These are phyloP conservation scores for Meandrusa payeni DNA, from an alignment of 2,888 invertebrate species.

Conservation along the genomic window DNA sequence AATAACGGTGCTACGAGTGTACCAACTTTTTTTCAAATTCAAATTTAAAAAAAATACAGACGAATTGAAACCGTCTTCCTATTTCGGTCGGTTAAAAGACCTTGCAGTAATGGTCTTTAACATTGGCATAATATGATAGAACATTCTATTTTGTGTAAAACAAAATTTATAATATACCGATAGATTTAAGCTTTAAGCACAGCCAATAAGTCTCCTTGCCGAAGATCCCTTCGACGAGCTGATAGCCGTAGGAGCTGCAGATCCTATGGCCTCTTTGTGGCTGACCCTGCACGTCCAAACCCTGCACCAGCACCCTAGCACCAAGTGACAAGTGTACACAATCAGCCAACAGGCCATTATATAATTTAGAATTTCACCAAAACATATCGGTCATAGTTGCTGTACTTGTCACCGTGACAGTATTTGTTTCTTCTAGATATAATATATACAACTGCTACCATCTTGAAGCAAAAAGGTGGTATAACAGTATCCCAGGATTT, in stretches of 20 bases:
- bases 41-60: no score
- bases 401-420: constrained; percentile 13
- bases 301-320: constrained; percentile 18
- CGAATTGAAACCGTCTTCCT: no score
- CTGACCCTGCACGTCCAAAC: constrained; percentile 20
- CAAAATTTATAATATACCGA: constrained; percentile 41
- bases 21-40: no score
- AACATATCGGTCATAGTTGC: constrained; percentile 7
- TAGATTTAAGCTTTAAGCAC: constrained; percentile 48
- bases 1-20: no score
- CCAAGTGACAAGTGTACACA: constrained; percentile 15
- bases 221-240: constrained; percentile 51
- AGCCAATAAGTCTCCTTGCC: constrained; percentile 52
- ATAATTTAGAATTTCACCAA: constrained; percentile 22
- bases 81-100: no score
- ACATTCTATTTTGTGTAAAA: no score
- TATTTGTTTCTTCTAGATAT: constrained; percentile 9
- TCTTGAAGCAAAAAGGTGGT: no score
- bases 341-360: constrained; percentile 25
- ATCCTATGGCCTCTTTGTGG: constrained; percentile 25
- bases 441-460: no score
- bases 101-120: no score
- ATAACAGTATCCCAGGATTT: no score
- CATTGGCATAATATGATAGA: no score
- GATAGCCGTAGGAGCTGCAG: constrained; percentile 42